Base-by-base conservation (phyloP, 2,888 invertebrate genomes). In the Scaptomyza reducta region DNA sequence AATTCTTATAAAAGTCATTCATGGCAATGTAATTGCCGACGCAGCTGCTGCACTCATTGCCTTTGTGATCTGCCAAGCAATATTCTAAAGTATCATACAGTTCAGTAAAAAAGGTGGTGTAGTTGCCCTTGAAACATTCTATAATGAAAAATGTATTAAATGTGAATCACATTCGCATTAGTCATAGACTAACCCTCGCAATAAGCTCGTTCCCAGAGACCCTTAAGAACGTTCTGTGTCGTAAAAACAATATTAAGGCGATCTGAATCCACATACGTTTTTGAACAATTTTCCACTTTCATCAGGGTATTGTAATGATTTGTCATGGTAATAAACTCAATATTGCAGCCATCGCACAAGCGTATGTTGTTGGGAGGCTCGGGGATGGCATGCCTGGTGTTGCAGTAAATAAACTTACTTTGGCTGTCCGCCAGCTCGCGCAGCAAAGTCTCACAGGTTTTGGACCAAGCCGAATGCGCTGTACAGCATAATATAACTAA, bases 201-300 rank as follows among this genome's bases (percentile, higher is more conserved):
- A 58, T 74, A 78, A 0, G 90, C 90, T 18, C 76, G 83, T 0
- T 71, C 41, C 90, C 90, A 90, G 0, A 90, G 64, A 0, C 75
- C 78, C 2, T 60, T 70, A 0, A 90, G 77, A 14, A 77, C 49
- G 0, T 69, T 72, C 44, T 89, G 76, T 0, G 77, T 82, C 2
- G 79, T 84, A 2, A 70, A 59, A 2, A 90, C 71, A 1, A 90
- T 66, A 49, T 90, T 90, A 5, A 90, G 73, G 22, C 90, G 88
- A 73, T 90, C 90, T 0, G 77, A 79, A 56, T 90, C 81, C 14
- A 78, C 80, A 25, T 81, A 90, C 4, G 16, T 29, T 4, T 70
- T 61, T 1, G 82, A 65, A 40, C 90, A 90, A 42, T 77, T 87
- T 0, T 44, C n/a, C 1, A 25, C 14, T 1, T 38, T 10, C 6